These are phyloP conservation scores for Coelogynopora nodosa DNA, from an alignment of 2,888 invertebrate species.

Conservation along the genomic window DNA sequence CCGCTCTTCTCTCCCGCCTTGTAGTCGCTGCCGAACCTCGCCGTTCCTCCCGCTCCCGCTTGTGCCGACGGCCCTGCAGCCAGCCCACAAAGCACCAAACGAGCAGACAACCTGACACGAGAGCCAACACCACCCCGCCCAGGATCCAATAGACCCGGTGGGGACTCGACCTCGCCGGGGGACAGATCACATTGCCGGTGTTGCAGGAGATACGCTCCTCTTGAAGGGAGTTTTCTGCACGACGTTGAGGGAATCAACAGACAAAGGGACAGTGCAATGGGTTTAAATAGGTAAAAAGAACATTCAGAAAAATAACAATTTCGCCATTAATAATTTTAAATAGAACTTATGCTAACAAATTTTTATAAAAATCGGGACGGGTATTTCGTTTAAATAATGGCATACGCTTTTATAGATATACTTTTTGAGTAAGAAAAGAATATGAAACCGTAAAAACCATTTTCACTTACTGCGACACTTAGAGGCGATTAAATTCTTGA, in stretches of 20 bases:
- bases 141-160: neutral
- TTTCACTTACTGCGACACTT: neutral
- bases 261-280: no score
- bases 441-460: neutral
- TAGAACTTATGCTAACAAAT: no score
- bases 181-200: neutral
- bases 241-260: no score
- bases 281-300: no score
- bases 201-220: neutral
- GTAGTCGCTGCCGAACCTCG: no score
- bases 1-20: neutral
- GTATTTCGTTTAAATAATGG: no score
- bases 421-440: no score
- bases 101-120: neutral
- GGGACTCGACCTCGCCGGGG: neutral
- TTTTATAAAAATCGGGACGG: no score
- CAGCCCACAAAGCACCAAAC: constrained; percentile 5
- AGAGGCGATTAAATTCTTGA: neutral
- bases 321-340: no score
- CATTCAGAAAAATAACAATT: no score
- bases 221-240: neutral
- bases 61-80: neutral
- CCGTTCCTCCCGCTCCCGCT: neutral
- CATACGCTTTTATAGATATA: no score
- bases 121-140: neutral